phyloP scores from a whole-genome alignment of 2,797 vertebrate species.

The Steatocranus sp. region DNA sequence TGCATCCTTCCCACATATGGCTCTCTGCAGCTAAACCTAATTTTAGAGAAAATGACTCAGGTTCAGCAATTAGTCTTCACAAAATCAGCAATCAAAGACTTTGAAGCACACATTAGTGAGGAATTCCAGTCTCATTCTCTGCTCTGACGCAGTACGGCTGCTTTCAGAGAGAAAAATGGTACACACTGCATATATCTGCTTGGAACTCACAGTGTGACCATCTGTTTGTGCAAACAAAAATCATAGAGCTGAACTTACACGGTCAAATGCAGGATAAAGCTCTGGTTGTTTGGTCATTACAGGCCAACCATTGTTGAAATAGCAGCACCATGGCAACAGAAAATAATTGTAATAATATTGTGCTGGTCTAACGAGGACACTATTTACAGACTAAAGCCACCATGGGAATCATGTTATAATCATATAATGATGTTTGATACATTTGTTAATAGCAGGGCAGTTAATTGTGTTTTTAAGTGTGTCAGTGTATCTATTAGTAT shows the following conservation, averaged over 20 bases:
- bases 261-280: slow-evolving; percentile 22
- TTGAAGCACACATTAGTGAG: neutral
- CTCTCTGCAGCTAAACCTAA: neutral
- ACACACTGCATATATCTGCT: neutral
- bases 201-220: slow-evolving; percentile 36
- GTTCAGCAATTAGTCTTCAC: neutral
- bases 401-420: neutral
- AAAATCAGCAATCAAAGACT: neutral
- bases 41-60: neutral
- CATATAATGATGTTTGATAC: neutral
- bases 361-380: neutral
- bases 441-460: neutral
- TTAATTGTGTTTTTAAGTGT: neutral
- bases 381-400: neutral
- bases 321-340: slow-evolving; percentile 15
- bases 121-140: neutral
- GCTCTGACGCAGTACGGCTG: neutral
- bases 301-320: slow-evolving; percentile 32
- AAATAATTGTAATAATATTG: neutral
- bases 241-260: neutral
- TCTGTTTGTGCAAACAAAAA: slow-evolving; percentile 36
- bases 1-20: neutral
- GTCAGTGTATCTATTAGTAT: neutral
- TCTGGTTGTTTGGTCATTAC: slow-evolving; percentile 28
- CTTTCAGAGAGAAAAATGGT: neutral